Conservation (phyloP, 2,113 vertebrate species). For the Neomonachus schauinslandi region DNA sequence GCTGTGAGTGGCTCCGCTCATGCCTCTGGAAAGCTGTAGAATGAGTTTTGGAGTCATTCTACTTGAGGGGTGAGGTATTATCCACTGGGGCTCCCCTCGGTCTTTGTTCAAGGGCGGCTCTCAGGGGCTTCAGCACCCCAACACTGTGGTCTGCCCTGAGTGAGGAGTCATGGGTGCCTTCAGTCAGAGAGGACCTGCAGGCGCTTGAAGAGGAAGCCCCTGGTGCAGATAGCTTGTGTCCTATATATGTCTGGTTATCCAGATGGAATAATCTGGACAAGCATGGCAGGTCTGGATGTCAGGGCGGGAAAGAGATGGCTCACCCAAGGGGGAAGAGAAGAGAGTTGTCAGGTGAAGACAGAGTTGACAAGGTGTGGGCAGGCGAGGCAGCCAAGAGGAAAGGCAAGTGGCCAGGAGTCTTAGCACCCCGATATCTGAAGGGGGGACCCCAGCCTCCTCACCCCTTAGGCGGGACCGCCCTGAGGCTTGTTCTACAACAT, state of each 20-base stretch:
- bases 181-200: background rate
- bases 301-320: background rate
- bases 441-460: background rate
- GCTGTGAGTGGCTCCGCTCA: background rate
- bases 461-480: background rate
- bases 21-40: background rate
- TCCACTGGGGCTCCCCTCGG: accelerated
- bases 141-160: background rate
- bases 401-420: background rate
- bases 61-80: background rate
- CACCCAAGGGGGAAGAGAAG: background rate
- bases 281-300: background rate
- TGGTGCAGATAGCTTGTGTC: background rate
- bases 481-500: background rate
- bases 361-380: accelerated
- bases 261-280: background rate
- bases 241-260: background rate
- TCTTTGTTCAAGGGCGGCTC: background rate
- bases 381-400: background rate
- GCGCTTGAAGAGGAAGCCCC: background rate
- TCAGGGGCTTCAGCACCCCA: too few species aligned
- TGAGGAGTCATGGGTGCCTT: background rate
- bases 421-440: accelerated
- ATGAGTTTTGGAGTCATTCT: background rate
- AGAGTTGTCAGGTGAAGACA: background rate